These are phyloP conservation scores for Amphiprion clarkii DNA, from an alignment of 2,797 vertebrate genomes.

Conservation along the genomic window DNA sequence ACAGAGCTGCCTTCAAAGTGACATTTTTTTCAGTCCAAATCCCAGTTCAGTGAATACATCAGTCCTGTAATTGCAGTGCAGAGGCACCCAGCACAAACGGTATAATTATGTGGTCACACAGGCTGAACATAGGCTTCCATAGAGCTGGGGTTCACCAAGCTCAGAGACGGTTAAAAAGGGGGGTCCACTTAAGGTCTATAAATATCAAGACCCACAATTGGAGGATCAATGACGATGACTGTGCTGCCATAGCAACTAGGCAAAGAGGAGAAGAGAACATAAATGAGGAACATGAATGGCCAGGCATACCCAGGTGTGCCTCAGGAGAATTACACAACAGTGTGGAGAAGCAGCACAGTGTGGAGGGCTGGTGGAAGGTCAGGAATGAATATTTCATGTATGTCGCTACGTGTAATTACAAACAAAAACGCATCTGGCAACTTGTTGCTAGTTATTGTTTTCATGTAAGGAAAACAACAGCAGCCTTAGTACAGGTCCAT, in stretches of 20 bases:
- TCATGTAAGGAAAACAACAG: neutral
- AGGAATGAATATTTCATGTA: neutral
- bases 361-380: neutral
- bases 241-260: conserved; percentile 87
- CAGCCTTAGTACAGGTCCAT: neutral
- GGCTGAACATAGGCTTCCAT: conserved; percentile 22
- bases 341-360: neutral
- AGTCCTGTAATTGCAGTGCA: conserved; percentile 52
- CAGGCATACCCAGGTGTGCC: conserved; percentile 40
- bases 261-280: conserved; percentile 62
- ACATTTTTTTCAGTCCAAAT: too few relatives aligned
- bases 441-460: neutral
- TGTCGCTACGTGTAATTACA: neutral
- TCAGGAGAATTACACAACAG: conserved; percentile 45
- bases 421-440: conserved; percentile 4
- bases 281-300: conserved; percentile 50
- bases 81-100: neutral
- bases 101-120: conserved; percentile 63
- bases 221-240: conserved; percentile 81
- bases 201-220: conserved; percentile 81
- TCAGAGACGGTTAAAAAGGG: conserved; percentile 59
- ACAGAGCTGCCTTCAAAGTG: too few relatives aligned
- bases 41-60: neutral
- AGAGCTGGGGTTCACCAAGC: conserved; percentile 39
- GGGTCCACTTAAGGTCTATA: conserved; percentile 78